Base-by-base conservation (phyloP, 2,888 invertebrate species). In the Punctoribates punctum region DNA sequence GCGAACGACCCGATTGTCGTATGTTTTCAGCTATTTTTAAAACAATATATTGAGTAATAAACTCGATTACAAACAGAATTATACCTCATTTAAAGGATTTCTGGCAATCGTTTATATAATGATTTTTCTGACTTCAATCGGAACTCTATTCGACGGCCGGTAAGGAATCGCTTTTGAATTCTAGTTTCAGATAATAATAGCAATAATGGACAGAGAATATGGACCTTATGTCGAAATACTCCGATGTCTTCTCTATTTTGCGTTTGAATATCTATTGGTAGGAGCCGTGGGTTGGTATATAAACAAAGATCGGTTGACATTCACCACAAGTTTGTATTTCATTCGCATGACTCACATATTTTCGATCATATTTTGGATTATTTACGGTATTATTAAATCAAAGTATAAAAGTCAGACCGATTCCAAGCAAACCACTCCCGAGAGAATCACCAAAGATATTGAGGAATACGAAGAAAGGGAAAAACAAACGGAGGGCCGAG, bases 311-410 rank as follows among this genome's bases (percentile, higher is more conserved):
- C 27, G 23, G 60, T 60, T 27, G 9, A 27, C 8, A 23, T 29
- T 60, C 6, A 27, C 29, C 6, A 27, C n/a, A 11, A 60, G 23
- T 60, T 27, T 60, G 29, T 13, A 15, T 27, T 8, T 23, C 15
- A 27, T 60, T 2, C 60, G 60, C 2, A 23, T n/a, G 4, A 27
- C 27, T 15, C 60, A 60, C 17, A 27, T 60, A 9, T 23, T 60
- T 11, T 60, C 60, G 23, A 60, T 60, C 20, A 60, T 60, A 60
- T 60, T 60, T 60, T 60, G 60, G 60, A 23, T 60, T 13, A 25
- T 60, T 60, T 27, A 60, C 29, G 23, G 25, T 8, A 60, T 60
- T 5, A 27, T 13, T 20, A 23, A 57, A 13, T 20, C 11, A 5
- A 57, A 20, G 20, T 23, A 23, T 23, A 48, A 34, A 34, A n/a